These are phyloP conservation scores for Miichthys miiuy DNA, from an alignment of 2,797 vertebrate genomes.

Conservation along the genomic window DNA sequence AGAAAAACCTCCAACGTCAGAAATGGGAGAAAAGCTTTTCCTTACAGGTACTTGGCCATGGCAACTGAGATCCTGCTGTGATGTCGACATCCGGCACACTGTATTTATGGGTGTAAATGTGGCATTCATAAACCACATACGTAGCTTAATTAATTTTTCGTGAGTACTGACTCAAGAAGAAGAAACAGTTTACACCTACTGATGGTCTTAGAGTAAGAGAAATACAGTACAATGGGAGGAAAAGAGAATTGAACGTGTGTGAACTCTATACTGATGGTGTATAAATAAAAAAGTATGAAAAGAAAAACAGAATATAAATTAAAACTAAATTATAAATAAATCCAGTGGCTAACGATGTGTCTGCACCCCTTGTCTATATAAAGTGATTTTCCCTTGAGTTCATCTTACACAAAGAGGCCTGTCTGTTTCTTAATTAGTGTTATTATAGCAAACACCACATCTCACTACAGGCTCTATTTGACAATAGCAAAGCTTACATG, in stretches of 20 bases:
- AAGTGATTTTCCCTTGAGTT: not conserved
- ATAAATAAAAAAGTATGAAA: no score
- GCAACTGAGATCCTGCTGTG: not conserved
- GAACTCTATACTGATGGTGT: not conserved
- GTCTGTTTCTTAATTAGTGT: conserved; percentile 26
- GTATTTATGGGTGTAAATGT: conserved; percentile 2
- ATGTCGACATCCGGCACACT: not conserved
- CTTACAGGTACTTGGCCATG: not conserved
- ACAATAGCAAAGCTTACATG: not conserved
- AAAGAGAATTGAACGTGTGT: not conserved
- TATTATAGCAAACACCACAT: conserved; percentile 14
- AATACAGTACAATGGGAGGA: conserved; percentile 2
- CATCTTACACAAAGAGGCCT: conserved; percentile 3
- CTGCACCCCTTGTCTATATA: not conserved
- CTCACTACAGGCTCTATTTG: conserved; percentile 7
- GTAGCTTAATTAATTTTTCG: not conserved
- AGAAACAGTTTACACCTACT: not conserved
- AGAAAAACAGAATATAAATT: not conserved
- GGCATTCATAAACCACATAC: conserved; percentile 15
- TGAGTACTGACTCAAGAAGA: not conserved
- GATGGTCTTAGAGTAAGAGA: conserved; percentile 17
- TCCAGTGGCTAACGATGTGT: not conserved
- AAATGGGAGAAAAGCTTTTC: conserved; percentile 14
- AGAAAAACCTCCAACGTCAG: not conserved
- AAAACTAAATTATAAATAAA: conserved; percentile 8